phyloP scores from a whole-genome alignment of 2,797 vertebrate genomes.

The Chiloscyllium punctatum region DNA sequence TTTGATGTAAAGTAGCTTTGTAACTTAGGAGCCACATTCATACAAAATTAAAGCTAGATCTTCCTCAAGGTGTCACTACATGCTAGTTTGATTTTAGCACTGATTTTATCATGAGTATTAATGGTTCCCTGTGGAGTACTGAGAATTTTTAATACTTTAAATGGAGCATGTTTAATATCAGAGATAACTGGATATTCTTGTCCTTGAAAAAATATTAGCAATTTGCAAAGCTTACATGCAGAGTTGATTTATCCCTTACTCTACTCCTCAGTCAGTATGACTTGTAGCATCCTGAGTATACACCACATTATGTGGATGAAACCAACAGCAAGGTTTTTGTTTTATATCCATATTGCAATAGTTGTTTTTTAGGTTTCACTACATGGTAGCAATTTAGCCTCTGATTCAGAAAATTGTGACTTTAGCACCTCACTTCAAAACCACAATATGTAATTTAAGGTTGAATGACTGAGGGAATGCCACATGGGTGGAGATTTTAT shows the following conservation, averaged over 20 bases:
- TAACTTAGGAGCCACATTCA: background rate
- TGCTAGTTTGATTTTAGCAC: background rate
- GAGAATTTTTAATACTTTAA: background rate
- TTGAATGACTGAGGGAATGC: background rate
- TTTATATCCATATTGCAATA: background rate
- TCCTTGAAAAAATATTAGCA: background rate
- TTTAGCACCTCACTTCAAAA: background rate
- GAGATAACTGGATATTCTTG: background rate
- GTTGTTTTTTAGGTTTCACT: background rate
- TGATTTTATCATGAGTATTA: background rate
- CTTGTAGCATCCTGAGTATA: no score
- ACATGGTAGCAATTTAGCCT: background rate
- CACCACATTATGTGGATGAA: background rate
- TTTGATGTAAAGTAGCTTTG: background rate
- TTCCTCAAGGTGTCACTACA: background rate
- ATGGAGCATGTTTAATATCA: background rate
- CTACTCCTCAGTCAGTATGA: background rate
- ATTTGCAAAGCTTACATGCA: background rate
- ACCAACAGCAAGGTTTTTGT: background rate
- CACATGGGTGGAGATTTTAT: background rate
- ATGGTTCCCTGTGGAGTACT: background rate
- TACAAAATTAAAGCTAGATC: background rate
- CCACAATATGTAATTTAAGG: background rate
- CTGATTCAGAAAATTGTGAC: background rate
- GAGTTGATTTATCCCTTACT: background rate